phyloP scores from a whole-genome alignment of 2,113 vertebrate genomes.

The Plecotus auritus region DNA sequence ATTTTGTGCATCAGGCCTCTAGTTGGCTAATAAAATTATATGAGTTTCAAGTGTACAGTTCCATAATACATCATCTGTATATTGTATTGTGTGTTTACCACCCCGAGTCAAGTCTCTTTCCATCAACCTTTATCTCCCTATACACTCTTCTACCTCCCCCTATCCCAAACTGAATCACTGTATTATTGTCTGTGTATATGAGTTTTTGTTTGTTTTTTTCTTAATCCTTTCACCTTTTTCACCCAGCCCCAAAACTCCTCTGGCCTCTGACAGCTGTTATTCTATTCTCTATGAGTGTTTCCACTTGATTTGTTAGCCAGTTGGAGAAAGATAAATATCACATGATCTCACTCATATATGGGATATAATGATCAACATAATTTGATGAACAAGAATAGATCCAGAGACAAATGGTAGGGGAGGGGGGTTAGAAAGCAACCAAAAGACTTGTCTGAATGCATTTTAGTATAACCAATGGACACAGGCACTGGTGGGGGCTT shows the following conservation, averaged over 20 bases:
- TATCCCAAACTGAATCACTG: neutral
- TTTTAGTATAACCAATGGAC: no score
- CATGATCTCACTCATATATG: no score
- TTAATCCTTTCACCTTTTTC: neutral
- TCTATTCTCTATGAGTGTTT: neutral
- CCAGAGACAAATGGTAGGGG: no score
- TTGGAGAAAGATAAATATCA: no score
- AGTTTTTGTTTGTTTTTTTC: neutral
- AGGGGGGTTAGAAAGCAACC: no score
- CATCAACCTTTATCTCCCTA: neutral
- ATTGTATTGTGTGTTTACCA: neutral
- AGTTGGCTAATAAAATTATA: neutral
- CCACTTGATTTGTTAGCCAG: neutral
- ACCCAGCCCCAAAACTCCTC: neutral
- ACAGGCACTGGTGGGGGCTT: no score
- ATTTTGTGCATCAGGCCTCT: no score
- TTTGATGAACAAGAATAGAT: no score
- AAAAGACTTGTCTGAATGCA: no score
- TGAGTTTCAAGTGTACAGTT: neutral
- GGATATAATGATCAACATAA: no score
- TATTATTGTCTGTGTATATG: neutral
- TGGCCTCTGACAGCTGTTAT: neutral
- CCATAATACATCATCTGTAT: neutral
- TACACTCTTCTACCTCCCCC: neutral
- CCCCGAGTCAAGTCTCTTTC: neutral